Evolutionary conservation across 2,797 vertebrate species (phyloP).

Genomic region (Botia almorhae): DNA sequence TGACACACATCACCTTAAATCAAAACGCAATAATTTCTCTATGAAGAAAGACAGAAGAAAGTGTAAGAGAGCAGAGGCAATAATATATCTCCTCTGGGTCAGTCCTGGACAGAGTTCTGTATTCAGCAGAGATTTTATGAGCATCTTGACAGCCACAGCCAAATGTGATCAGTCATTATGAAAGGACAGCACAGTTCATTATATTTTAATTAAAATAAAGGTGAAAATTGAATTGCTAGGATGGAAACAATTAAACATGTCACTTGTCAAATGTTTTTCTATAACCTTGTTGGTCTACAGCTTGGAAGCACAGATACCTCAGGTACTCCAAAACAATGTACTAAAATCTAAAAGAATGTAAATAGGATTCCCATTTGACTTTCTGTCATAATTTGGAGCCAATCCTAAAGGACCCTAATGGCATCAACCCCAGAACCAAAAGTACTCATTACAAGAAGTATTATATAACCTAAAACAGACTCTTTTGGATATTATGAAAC

Average conservation of each 20-base stretch:
- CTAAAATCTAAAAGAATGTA: no score
- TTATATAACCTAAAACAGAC: no score
- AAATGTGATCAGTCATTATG: conserved; percentile 12
- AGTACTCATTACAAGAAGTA: no score
- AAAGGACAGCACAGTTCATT: background rate
- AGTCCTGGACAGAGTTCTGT: conserved; percentile 25
- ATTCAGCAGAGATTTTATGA: conserved; percentile 21
- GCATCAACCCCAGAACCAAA: no score
- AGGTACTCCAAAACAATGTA: no score
- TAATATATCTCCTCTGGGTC: conserved; percentile 52
- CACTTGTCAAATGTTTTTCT: background rate
- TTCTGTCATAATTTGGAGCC: no score
- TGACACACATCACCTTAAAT: conserved; percentile 63
- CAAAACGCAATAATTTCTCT: conserved; percentile 66
- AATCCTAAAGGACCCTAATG: background rate
- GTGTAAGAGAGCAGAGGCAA: background rate
- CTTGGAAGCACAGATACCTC: no score
- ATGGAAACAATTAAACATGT: no score
- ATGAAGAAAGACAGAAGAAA: conserved; percentile 32
- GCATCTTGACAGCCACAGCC: background rate
- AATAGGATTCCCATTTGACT: no score
- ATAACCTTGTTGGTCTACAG: background rate
- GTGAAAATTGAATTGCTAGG: no score
- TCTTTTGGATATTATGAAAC: no score
- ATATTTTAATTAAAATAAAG: background rate